phyloP scores from a whole-genome alignment of 1,140 invertebrate species.

The Drosophila littoralis region DNA sequence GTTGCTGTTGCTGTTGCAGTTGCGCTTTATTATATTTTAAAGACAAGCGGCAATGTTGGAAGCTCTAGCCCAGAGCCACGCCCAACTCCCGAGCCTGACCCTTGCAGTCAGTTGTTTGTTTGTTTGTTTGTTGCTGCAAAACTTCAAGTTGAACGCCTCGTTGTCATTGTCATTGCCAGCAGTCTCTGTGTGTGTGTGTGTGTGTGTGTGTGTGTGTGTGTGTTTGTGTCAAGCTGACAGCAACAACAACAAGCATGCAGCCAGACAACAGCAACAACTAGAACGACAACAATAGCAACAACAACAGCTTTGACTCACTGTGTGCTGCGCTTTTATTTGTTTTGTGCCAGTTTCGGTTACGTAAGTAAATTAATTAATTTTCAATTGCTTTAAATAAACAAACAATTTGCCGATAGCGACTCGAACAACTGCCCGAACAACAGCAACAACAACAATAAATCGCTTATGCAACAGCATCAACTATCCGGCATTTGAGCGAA shows the following conservation, averaged over 20 bases:
- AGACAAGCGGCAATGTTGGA: conserved; percentile 24
- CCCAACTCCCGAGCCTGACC: no score
- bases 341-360: conserved; percentile 79
- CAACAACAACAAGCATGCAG: conserved; percentile 18
- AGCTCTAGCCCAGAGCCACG: not conserved
- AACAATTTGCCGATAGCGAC: conserved; percentile 61
- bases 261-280: conserved; percentile 27
- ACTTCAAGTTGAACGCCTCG: conserved; percentile 73
- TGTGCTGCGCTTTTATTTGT: conserved; percentile 70
- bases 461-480: conserved; percentile 2
- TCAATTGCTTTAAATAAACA: conserved; percentile 82
- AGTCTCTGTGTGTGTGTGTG: not conserved
- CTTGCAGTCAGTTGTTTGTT: conserved; percentile 11
- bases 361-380: conserved; percentile 84
- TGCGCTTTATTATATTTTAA: conserved; percentile 69
- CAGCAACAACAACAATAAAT: not conserved
- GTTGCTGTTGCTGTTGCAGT: conserved; percentile 11
- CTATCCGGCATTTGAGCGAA: not conserved
- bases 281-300: conserved; percentile 28
- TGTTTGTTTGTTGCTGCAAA: conserved; percentile 50
- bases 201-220: conserved; percentile 25
- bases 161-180: conserved; percentile 70
- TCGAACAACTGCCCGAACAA: conserved; percentile 11
- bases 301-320: conserved; percentile 10
- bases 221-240: conserved; percentile 45